Conservation (phyloP, 2,888 invertebrate species). For the Heteromyza rotundicornis region DNA sequence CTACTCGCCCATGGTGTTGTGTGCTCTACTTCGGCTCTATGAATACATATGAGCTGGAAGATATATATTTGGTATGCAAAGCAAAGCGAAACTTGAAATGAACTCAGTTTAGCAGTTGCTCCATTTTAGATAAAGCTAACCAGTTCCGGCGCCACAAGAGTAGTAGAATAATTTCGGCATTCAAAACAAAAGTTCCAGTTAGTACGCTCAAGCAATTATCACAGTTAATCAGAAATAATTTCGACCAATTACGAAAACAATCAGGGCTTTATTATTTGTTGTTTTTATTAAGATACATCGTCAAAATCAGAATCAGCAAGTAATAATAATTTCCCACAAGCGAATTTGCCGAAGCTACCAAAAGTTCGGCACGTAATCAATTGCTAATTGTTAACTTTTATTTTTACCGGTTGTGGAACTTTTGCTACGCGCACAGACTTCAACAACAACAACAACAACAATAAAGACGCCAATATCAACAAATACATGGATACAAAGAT, state of each 20-base stretch:
- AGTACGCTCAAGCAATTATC: background rate
- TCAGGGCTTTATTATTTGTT: background rate
- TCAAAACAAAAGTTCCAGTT: too few relatives aligned
- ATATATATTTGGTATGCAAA: background rate
- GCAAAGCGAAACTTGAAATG: background rate
- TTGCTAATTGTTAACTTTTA: constrained; percentile 20
- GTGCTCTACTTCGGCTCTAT: background rate
- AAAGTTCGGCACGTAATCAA: constrained; percentile 19
- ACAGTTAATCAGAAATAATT: background rate
- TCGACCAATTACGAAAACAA: background rate
- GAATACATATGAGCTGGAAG: background rate
- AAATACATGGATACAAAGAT: background rate
- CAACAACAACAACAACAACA: constrained; percentile 9
- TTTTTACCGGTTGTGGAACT: constrained; percentile 17
- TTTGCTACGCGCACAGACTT: constrained; percentile 19
- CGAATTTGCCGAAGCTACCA: background rate
- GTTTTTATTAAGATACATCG: background rate
- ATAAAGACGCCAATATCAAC: background rate
- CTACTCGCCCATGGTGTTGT: too few relatives aligned
- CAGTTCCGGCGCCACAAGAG: background rate
- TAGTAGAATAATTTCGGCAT: too few relatives aligned
- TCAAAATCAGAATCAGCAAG: background rate
- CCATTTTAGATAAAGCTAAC: background rate
- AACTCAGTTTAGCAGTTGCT: constrained; percentile 2
- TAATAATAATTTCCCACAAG: background rate